A percentile compares a stretch with the other conserved stretches of the same genome.
Evolutionary conservation across 37 sponge, comb jelly and placozoan genomes (phyloP).

Genomic region (Corticium candelabrum): DNA sequence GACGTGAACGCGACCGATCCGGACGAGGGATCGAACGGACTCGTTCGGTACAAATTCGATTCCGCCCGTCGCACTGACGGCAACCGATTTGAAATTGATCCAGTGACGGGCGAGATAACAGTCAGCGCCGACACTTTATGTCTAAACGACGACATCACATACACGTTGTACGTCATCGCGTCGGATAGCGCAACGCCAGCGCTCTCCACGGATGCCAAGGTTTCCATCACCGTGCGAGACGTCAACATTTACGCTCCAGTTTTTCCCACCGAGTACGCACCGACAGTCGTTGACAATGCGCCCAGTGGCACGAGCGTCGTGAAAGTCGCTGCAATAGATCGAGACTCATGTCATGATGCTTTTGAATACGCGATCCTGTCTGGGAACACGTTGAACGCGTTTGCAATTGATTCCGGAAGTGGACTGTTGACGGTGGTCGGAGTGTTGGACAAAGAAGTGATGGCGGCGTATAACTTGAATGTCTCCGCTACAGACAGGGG

Average conservation of each 20-base stretch:
- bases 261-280: background rate
- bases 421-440: background rate
- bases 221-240: background rate
- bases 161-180: background rate
- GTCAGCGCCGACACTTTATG: background rate
- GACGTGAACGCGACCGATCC: slow-evolving; percentile 1
- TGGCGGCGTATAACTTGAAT: background rate
- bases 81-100: background rate
- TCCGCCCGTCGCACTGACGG: background rate
- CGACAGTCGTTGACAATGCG: background rate
- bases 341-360: background rate
- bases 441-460: background rate
- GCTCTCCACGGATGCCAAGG: background rate
- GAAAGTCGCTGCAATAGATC: background rate
- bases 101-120: slow-evolving; percentile 1
- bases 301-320: background rate
- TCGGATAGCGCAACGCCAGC: background rate
- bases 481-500: background rate
- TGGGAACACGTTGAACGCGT: background rate
- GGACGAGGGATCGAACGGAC: background rate
- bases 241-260: background rate
- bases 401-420: background rate
- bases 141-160: background rate
- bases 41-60: background rate
- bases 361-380: background rate